Conservation (phyloP, 2,113 vertebrate species). For the Oryzias javanicus region DNA sequence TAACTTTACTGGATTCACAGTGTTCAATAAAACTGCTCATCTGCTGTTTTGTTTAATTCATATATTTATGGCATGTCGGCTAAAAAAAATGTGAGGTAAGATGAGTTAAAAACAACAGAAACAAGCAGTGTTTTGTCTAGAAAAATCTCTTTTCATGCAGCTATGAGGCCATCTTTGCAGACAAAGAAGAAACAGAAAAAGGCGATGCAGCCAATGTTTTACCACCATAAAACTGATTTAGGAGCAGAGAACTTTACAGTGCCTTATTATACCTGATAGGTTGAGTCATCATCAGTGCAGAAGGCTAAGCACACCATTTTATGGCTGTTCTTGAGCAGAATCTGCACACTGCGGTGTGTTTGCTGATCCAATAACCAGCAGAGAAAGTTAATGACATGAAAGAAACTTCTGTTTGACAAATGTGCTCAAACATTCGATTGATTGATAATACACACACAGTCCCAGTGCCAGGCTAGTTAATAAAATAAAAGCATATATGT, state of each 20-base stretch:
- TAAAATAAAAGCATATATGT: conserved; percentile 44
- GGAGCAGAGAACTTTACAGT: conserved; percentile 49
- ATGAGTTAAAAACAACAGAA: conserved; percentile 5
- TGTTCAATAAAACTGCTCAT: too few relatives aligned
- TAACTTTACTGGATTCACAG: too few relatives aligned
- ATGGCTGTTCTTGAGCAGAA: conserved; percentile 60
- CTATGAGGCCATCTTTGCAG: conserved; percentile 23
- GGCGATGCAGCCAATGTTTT: conserved; percentile 31
- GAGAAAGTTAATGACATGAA: conserved; percentile 71
- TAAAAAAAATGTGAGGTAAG: neutral
- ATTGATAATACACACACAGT: conserved; percentile 55
- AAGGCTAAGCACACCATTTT: conserved; percentile 56
- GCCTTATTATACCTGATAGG: conserved; percentile 49
- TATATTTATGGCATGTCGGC: neutral
- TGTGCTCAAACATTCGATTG: conserved; percentile 52
- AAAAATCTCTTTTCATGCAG: too few relatives aligned
- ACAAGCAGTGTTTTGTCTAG: neutral
- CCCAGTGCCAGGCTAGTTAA: conserved; percentile 44
- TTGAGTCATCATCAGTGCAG: conserved; percentile 47
- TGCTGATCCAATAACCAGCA: conserved; percentile 69
- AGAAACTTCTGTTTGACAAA: conserved; percentile 67
- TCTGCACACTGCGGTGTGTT: conserved; percentile 60
- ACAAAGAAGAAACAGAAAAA: conserved; percentile 35
- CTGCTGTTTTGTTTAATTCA: too few relatives aligned
- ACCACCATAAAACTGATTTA: conserved; percentile 58